Percentiles rank a stretch among this genome's conserved stretches.
phyloP scores from a whole-genome alignment of 2,888 invertebrate genomes.

The Sminthurinus aureus region DNA sequence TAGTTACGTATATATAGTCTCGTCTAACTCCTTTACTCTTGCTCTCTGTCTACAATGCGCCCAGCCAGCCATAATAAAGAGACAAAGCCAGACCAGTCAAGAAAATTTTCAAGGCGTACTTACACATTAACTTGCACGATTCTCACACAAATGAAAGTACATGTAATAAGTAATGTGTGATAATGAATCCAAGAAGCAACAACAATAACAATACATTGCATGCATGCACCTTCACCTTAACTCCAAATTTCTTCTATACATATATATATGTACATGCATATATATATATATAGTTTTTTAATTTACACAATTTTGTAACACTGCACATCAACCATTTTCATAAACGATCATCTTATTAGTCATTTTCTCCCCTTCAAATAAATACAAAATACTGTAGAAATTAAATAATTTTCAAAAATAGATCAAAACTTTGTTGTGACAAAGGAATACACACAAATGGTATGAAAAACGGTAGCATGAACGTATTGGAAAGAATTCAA shows the following conservation, averaged over 20 bases:
- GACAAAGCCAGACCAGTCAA: conserved; percentile 2
- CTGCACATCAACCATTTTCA: not conserved
- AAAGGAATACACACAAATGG: no score
- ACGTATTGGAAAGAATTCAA: no score
- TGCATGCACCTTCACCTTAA: not conserved
- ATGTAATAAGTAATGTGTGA: not conserved
- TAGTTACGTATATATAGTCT: no score
- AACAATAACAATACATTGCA: not conserved
- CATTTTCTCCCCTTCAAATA: no score
- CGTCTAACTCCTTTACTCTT: not conserved
- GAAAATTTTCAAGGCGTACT: conserved; percentile 7
- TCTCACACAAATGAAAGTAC: not conserved
- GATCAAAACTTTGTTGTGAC: no score
- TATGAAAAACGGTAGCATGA: no score
- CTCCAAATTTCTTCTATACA: not conserved
- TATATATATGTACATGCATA: not conserved
- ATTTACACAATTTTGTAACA: not conserved
- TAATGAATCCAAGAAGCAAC: not conserved
- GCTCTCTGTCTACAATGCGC: not conserved
- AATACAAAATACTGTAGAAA: no score
- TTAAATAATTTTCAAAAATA: no score
- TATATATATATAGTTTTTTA: not conserved
- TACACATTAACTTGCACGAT: not conserved
- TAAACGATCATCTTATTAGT: no score
- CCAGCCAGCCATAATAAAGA: not conserved